A percentile compares a stretch with the other conserved stretches of the same genome.
phyloP scores from a whole-genome alignment of 2,797 vertebrate species.

The Muscicapa comitata region DNA sequence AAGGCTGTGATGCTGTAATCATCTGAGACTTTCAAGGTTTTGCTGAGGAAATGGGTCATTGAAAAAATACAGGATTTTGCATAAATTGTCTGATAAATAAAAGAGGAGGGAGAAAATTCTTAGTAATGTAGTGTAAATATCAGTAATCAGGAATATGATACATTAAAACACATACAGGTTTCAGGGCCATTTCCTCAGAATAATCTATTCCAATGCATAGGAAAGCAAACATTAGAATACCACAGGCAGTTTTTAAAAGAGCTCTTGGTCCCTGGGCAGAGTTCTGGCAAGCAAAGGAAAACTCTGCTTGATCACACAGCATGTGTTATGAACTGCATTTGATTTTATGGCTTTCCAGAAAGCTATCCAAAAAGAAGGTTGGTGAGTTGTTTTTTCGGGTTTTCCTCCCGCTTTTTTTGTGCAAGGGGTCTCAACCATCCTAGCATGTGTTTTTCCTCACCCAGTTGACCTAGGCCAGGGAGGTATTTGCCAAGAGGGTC shows the following conservation, averaged over 20 bases:
- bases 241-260: constrained; percentile 22
- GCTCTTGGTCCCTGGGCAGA: constrained; percentile 30
- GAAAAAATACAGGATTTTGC: constrained; percentile 20
- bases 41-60: not conserved
- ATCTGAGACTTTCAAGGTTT: constrained; percentile 26
- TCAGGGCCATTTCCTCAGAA: not conserved
- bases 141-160: not conserved
- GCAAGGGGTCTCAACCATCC: not conserved
- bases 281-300: constrained; percentile 9
- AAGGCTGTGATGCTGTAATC: not conserved
- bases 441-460: constrained; percentile 29
- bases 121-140: not conserved
- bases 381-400: not conserved
- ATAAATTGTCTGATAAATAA: not conserved
- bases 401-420: not conserved
- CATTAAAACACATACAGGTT: not conserved
- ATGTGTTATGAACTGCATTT: constrained; percentile 64
- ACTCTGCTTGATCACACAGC: constrained; percentile 61
- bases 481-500: constrained; percentile 6
- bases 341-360: constrained; percentile 70
- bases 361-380: constrained; percentile 50
- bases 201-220: not conserved
- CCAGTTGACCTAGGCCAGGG: not conserved
- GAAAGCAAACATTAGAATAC: constrained; percentile 37
- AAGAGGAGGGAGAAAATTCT: not conserved